Evolutionary conservation across 2,888 invertebrate genomes (phyloP).

Genomic region (Volucella bombylans): DNA sequence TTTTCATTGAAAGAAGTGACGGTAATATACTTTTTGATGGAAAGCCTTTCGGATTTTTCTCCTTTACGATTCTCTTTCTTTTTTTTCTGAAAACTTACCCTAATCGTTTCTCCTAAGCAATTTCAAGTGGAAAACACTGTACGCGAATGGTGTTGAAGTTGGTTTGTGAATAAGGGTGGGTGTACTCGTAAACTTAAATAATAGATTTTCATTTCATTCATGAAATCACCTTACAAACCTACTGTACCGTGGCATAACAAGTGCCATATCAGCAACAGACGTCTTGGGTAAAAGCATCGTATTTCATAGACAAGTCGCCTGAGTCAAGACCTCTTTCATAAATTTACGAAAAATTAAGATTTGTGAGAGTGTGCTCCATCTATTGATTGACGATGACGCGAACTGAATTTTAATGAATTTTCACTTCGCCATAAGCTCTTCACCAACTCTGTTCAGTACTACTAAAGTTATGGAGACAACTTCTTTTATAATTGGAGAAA

Average conservation of each 20-base stretch:
- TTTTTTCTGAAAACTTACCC: constrained; percentile 50
- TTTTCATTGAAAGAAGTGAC: constrained; percentile 38
- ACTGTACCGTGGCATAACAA: constrained; percentile 75
- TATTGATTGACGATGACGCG: constrained; percentile 40
- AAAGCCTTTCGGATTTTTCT: constrained; percentile 29
- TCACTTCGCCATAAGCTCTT: not conserved
- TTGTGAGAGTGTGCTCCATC: constrained; percentile 16
- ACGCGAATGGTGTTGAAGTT: constrained; percentile 35
- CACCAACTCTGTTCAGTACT: not conserved
- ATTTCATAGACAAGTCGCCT: not conserved
- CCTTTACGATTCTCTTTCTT: not conserved
- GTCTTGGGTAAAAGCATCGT: constrained; percentile 34
- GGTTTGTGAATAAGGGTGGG: constrained; percentile 29
- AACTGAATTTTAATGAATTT: constrained; percentile 57
- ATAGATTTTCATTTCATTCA: constrained; percentile 74
- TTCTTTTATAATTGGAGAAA: no score
- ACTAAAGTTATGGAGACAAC: not conserved
- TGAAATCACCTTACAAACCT: constrained; percentile 73
- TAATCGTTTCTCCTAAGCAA: constrained; percentile 64
- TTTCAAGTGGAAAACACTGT: constrained; percentile 51
- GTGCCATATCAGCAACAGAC: constrained; percentile 74
- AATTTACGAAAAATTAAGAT: not conserved
- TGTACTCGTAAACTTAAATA: constrained; percentile 44
- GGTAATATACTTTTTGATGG: constrained; percentile 45
- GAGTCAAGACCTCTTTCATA: no score